Evolutionary conservation across 2,797 vertebrate genomes (phyloP).

Genomic region (Catharus ustulatus): DNA sequence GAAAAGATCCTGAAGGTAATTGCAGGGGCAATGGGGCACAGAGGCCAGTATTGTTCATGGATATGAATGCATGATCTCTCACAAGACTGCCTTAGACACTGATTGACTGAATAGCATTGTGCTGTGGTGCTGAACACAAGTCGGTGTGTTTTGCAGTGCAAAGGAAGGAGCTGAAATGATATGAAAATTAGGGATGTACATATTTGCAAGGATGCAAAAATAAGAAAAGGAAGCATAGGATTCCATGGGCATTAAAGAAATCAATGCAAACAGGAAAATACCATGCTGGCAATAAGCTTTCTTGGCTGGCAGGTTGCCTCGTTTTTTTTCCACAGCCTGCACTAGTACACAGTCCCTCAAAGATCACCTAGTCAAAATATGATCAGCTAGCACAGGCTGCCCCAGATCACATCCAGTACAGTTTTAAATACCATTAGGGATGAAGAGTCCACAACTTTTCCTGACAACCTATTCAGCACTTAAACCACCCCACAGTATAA

Average conservation of each 20-base stretch:
- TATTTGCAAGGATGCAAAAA: slow-evolving; percentile 18
- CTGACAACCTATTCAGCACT: neutral
- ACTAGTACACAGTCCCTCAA: neutral
- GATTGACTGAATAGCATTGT: neutral
- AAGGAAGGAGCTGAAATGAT: neutral
- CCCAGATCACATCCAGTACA: neutral
- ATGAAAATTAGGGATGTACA: neutral
- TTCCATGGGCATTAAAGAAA: neutral
- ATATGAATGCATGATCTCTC: neutral
- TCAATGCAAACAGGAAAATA: neutral
- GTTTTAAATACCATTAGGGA: neutral
- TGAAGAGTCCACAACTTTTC: neutral
- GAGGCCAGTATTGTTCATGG: neutral
- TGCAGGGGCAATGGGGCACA: neutral
- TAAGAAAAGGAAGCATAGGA: neutral
- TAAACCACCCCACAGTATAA: neutral
- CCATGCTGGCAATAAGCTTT: neutral
- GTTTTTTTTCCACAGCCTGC: neutral
- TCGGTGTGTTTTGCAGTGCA: neutral
- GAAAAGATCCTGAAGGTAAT: neutral
- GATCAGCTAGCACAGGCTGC: neutral
- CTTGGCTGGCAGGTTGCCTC: neutral
- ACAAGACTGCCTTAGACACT: neutral
- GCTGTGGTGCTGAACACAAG: neutral
- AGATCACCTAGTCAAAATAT: neutral